Percentiles rank a stretch among this genome's conserved stretches.
Conservation (phyloP, 1,140 invertebrate genomes). For the Drosophila erecta region DNA sequence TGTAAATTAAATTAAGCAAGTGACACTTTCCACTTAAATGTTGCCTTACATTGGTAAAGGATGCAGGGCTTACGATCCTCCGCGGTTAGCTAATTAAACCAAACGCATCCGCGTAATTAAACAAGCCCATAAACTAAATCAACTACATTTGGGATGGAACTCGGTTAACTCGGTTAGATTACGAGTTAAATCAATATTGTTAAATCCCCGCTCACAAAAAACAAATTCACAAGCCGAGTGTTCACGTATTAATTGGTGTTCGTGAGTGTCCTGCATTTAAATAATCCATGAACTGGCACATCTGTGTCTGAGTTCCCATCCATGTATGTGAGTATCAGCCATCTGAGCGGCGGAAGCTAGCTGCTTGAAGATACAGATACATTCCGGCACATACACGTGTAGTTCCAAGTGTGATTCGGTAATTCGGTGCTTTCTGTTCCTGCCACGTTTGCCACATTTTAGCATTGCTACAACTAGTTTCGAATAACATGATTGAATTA, state of each 20-base stretch:
- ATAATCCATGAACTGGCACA: constrained; percentile 33
- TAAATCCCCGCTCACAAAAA: constrained; percentile 21
- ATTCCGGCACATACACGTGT: neutral
- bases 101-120: no score
- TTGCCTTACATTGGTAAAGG: no score
- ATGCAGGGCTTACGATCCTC: no score
- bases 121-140: no score
- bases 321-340: neutral
- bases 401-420: neutral
- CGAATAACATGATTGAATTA: constrained; percentile 9
- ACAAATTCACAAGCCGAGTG: constrained; percentile 2
- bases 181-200: constrained; percentile 52
- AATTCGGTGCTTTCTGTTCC: constrained; percentile 19
- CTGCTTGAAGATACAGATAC: constrained; percentile 2
- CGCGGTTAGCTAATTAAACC: no score
- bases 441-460: constrained; percentile 27
- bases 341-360: neutral
- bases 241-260: constrained; percentile 39
- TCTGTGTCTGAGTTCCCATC: constrained; percentile 3
- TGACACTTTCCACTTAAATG: no score
- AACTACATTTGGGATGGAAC: no score
- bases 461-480: constrained; percentile 29
- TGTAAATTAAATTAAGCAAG: no score
- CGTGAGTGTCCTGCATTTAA: constrained; percentile 34
- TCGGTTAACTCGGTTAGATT: no score